Percentiles rank a stretch among this genome's conserved stretches.
phyloP scores from a whole-genome alignment of 2,888 invertebrate genomes.

The Tetrapedia diversipes region DNA sequence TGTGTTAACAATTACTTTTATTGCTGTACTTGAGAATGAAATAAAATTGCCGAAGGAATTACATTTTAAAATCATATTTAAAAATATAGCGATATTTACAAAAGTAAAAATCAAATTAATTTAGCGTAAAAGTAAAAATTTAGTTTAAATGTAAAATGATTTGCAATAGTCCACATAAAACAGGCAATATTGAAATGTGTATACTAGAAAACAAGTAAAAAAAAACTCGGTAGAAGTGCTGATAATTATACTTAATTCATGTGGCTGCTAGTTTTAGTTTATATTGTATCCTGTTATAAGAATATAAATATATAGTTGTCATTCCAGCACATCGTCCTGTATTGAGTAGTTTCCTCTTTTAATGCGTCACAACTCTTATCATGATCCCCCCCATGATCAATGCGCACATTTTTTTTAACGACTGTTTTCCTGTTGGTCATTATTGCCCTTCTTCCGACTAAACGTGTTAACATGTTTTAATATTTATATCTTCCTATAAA shows the following conservation, averaged over 20 bases:
- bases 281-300: not conserved
- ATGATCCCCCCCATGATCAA: conserved; percentile 34
- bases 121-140: not conserved
- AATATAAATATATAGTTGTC: conserved; percentile 5
- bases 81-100: not conserved
- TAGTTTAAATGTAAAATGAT: not conserved
- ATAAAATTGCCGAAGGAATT: too few species aligned
- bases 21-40: not conserved
- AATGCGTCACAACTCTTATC: conserved; percentile 54
- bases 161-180: not conserved
- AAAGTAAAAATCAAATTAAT: not conserved
- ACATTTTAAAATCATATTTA: too few species aligned
- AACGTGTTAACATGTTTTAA: conserved; percentile 20
- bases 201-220: not conserved
- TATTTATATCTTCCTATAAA: not conserved
- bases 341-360: conserved; percentile 44
- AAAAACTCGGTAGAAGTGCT: not conserved
- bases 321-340: conserved; percentile 10
- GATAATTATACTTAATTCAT: not conserved
- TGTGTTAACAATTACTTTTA: not conserved
- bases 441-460: conserved; percentile 23
- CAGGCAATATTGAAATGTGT: not conserved
- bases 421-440: conserved; percentile 52
- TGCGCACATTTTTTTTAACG: conserved; percentile 56
- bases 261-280: not conserved